Evolutionary conservation across 2,113 vertebrate species (phyloP), one percentile per base, ranked within the genome.

Genomic region (Corydoras sp.): DNA sequence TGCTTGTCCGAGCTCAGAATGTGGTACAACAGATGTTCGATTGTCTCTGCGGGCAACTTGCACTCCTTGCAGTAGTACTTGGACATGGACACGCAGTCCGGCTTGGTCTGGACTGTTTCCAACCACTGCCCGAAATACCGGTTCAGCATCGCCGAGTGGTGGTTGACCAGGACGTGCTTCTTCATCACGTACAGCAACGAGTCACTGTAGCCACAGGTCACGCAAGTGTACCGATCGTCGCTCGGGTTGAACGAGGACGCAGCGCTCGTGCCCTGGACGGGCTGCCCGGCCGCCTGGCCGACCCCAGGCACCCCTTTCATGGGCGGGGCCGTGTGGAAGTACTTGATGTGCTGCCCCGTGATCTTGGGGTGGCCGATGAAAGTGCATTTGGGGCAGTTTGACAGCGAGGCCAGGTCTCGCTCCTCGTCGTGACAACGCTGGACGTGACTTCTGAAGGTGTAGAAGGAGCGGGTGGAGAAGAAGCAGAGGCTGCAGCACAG

Each of bases 171-270:
- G 59, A 94, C 90, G 3, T 95, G 93, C 74, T 93, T 93, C 86
- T 93, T 94, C 88, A 93, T 93, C 63, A 89, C 92, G 73, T 95
- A 95, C 76, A 93, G 89, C 43, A 94, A 59, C 0, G 88, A 92
- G 70, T 93, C 92, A 24, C 90, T 89, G 64, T 91, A 94, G 49
- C 88, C 89, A 78, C 93, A 95, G 71, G 88, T 91, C 68, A 88
- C 79, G 76, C 93, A 95, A 0, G 87, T 89, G 65, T 93, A 94
- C 62, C 87, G 88, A 74, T 92, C 89, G 58, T 85, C 85, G 1
- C 82, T 79, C 0, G 85, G 76, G 73, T 85, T 85, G 32, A 85
- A 78, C 69, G 90, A 86, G 31, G 88, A 84, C 51, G 77, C 14
- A 10, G 53, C 35, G 0, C 73, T 51, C 5, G 60, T 14, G 8